Evolutionary conservation across 2,888 invertebrate species (phyloP).

Genomic region (Sphaerophoria rueppellii): DNA sequence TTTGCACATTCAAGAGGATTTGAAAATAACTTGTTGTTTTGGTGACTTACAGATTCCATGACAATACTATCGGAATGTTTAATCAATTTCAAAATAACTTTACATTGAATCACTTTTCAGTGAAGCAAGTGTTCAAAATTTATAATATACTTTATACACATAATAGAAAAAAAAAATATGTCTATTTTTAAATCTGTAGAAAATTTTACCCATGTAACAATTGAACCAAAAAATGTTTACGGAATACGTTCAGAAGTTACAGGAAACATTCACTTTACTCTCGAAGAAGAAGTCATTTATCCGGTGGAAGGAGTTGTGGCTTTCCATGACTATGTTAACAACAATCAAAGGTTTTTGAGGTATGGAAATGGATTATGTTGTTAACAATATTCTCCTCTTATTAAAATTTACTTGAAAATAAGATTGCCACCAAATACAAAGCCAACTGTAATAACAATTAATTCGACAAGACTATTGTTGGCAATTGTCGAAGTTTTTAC

Average conservation of each 20-base stretch:
- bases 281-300: slow-evolving; percentile 90
- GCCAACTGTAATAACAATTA: slow-evolving; percentile 79
- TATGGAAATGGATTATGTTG: slow-evolving; percentile 38
- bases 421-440: slow-evolving; percentile 79
- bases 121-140: neutral
- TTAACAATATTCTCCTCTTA: no score
- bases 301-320: slow-evolving; percentile 90
- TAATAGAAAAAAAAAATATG: slow-evolving; percentile 41
- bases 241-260: slow-evolving; percentile 82
- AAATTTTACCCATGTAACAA: slow-evolving; percentile 75
- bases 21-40: slow-evolving; percentile 16
- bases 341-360: slow-evolving; percentile 89
- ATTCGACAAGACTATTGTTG: slow-evolving; percentile 79
- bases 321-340: slow-evolving; percentile 88
- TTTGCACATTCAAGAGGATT: no score
- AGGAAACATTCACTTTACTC: slow-evolving; percentile 88
- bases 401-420: neutral
- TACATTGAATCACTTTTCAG: neutral
- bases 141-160: slow-evolving; percentile 20
- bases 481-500: slow-evolving; percentile 79
- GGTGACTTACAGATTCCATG: slow-evolving; percentile 23
- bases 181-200: neutral
- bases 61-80: slow-evolving; percentile 22
- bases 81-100: slow-evolving; percentile 18
- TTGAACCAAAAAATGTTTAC: slow-evolving; percentile 81